Evolutionary conservation across 2,797 vertebrate genomes (phyloP).

Genomic region (Australoheros facetus): DNA sequence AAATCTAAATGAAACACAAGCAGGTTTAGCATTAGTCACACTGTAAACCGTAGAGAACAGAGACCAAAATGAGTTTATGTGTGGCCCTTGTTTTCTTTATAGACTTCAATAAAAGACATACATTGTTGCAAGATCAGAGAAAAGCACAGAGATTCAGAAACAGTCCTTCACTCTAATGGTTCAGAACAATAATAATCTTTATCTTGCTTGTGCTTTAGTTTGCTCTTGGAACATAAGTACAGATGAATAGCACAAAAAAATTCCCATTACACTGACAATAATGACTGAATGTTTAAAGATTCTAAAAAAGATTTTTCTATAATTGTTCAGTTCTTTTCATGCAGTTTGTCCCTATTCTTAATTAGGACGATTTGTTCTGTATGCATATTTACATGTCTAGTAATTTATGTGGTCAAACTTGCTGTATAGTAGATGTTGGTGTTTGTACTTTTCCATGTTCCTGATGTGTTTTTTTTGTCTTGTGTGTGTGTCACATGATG

Average conservation of each 20-base stretch:
- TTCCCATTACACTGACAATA: neutral
- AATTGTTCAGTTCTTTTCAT: neutral
- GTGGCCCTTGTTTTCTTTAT: neutral
- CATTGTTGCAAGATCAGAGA: neutral
- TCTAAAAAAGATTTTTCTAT: neutral
- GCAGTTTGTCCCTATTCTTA: neutral
- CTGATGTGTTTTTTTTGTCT: neutral
- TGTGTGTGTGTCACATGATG: neutral
- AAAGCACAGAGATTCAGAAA: neutral
- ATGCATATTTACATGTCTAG: neutral
- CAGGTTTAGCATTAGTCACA: slow-evolving; percentile 17
- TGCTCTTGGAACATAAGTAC: neutral
- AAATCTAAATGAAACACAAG: slow-evolving; percentile 14
- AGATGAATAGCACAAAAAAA: neutral
- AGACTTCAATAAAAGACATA: neutral
- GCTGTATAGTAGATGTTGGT: neutral
- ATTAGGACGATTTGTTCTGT: neutral
- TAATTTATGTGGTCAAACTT: neutral
- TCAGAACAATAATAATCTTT: neutral
- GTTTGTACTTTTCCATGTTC: neutral
- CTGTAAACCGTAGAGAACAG: slow-evolving; percentile 12
- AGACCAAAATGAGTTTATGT: neutral
- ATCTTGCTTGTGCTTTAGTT: neutral
- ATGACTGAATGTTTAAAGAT: neutral
- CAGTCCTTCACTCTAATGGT: neutral